phyloP scores from a whole-genome alignment of 2,888 invertebrate species.

The Stictocephala bisonia region DNA sequence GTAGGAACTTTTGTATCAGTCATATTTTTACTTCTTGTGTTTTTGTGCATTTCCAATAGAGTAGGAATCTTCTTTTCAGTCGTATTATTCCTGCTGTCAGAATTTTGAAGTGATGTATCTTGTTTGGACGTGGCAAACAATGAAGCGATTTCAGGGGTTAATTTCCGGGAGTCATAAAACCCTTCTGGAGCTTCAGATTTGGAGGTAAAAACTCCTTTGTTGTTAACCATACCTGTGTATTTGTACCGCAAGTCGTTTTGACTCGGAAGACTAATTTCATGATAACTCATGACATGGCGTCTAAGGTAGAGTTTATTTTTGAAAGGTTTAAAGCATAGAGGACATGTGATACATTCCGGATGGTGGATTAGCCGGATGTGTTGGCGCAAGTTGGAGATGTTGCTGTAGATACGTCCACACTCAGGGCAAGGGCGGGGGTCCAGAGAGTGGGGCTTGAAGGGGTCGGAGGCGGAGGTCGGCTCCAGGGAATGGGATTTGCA shows the following conservation, averaged over 20 bases:
- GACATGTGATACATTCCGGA: slow-evolving; percentile 72
- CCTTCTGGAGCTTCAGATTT: slow-evolving; percentile 33
- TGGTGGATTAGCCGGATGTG: slow-evolving; percentile 75
- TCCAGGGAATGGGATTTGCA: slow-evolving; percentile 42
- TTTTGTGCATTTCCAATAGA: background rate
- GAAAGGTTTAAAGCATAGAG: slow-evolving; percentile 72
- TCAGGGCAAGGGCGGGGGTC: slow-evolving; percentile 72
- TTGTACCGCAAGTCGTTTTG: slow-evolving; percentile 46
- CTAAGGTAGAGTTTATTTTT: slow-evolving; percentile 73
- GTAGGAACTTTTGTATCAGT: slow-evolving; percentile 32
- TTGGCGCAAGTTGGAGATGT: slow-evolving; percentile 73
- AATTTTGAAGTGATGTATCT: background rate
- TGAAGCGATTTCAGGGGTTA: background rate
- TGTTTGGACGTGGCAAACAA: background rate
- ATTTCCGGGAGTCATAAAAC: background rate
- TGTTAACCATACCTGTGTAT: slow-evolving; percentile 28
- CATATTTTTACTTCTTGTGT: background rate
- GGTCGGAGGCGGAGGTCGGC: slow-evolving; percentile 14
- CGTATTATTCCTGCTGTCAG: background rate
- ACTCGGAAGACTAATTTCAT: slow-evolving; percentile 62
- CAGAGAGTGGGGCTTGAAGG: slow-evolving; percentile 65
- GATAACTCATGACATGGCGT: slow-evolving; percentile 71
- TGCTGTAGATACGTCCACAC: slow-evolving; percentile 74
- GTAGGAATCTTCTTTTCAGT: background rate
- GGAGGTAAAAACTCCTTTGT: background rate